Evolutionary conservation across 2,888 invertebrate species (phyloP), one percentile per base, ranked within the genome.

Genomic region (Thymelicus acteon): DNA sequence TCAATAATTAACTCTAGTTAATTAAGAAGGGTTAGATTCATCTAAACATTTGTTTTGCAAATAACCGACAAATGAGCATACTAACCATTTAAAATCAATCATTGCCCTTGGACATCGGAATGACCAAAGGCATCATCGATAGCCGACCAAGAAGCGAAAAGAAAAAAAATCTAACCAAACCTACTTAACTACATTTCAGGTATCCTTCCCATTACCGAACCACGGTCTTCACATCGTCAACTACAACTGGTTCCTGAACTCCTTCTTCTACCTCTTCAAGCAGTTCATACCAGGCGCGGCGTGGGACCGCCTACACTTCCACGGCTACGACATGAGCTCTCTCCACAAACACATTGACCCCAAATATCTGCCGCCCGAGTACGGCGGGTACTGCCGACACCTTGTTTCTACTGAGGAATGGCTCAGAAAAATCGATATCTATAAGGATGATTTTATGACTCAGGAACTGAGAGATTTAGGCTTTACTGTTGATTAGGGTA

Each of bases 211-310:
- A 0, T 94, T 97, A 78, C 95, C 95, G 60, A 95, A 96, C 60
- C 94, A 96, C 76, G 96, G 96, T 0, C 94, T 97, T 44, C 97
- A 97, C 88, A 95, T 97, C 63, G 93, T 97, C 5, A 95, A 97
- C 83, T 96, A 97, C 87, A 96, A 96, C 62, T 97, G 97, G 97
- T 89, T 96, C 2, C 96, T 97, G 77, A 96, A 96, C 83, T 95
- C 96, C 19, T 95, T 96, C 70, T 96, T 96, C 85, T 95, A 96
- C 76, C 93, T 97, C 47, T 97, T 97, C 85, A 97, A 96, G 82
- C 97, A 97, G 15, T 95, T 97, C 73, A 91, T 97, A 49, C 96
- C 96, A 71, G 89, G 95, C 7, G 89, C 94, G 6, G 97, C 96
- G 89, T 95, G 95, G 82, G 93, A 95, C 60, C 88, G 91, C 0